Evolutionary conservation across 2,797 vertebrate genomes (phyloP), one percentile per base, ranked within the genome.

Genomic region (Channa striata): DNA sequence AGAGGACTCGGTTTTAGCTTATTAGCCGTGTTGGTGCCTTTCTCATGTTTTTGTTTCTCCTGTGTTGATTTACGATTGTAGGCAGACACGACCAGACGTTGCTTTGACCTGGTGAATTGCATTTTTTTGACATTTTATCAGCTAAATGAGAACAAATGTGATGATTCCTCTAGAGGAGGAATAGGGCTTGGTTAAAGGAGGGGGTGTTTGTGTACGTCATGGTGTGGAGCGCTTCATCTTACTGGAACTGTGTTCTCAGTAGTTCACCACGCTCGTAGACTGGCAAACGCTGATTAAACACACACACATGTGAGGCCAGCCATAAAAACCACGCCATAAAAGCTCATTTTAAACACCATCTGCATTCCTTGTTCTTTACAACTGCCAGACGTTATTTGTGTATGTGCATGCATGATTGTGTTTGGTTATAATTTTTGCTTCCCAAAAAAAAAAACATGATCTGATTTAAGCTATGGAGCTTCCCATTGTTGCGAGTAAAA

Each of bases 291-390:
- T 60, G 56, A 78, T 78, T 52, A 72, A 67, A 63, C 59, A 48
- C 74, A 69, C 57, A 75, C 71, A 69, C 54, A 71, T 9, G 60
- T 48, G 59, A 20, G 57, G 44, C 57, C 23, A 43, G 74, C 79
- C 69, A 20, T 82, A 43, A 70, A 81, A 87, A 88, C 84, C 79
- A 52, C 63, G 7, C 78, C 70, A 68, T 88, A 89, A 91, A 91
- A 83, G 65, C 81, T 85, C 72, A 87, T 87, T 90, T 88, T 84
- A 87, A 89, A 90, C 81, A 60, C 81, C 81, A 87, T 87, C 86
- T 72, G 78, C 77, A 88, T 91, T 89, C 82, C 74, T 83, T 68
- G 1, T 71, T 53, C 51, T 80, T 86, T 78, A 86, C 50, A 81
- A 68, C 60, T 62, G 77, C 70, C 84, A 83, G 54, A 69, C 59